Percentiles rank a stretch among this genome's conserved stretches.
phyloP scores from a whole-genome alignment of 2,113 vertebrate genomes.

The Heloderma charlesbogerti region DNA sequence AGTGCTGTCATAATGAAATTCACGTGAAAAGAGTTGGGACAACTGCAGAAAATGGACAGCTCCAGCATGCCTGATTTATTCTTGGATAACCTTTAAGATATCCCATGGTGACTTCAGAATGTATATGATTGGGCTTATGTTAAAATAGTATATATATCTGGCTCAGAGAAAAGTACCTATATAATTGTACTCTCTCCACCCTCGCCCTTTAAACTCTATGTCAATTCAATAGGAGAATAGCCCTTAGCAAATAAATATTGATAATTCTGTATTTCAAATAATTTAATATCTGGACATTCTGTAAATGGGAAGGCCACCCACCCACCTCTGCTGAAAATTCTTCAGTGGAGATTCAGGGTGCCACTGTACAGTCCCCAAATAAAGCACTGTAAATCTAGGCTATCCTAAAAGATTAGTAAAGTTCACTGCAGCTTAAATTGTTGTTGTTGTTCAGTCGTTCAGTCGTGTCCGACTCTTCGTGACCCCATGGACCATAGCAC shows the following conservation, averaged over 20 bases:
- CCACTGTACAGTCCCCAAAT: conserved; percentile 40
- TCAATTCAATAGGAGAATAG: not conserved
- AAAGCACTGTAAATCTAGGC: conserved; percentile 62
- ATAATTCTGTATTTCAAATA: not conserved
- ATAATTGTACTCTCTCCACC: not conserved
- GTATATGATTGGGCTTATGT: not conserved
- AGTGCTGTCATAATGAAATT: not conserved
- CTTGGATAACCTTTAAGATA: not conserved
- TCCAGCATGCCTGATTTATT: not conserved
- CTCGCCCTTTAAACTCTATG: accelerated
- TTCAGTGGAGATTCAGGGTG: conserved; percentile 3
- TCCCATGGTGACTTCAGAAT: not conserved
- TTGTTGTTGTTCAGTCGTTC: too few species aligned
- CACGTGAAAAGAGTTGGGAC: not conserved
- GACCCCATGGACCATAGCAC: too few species aligned
- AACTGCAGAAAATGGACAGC: not conserved
- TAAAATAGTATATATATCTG: not conserved
- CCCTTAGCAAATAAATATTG: not conserved
- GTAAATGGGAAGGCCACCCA: not conserved
- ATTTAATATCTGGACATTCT: not conserved
- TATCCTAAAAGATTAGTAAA: conserved; percentile 68
- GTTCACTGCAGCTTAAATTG: conserved; percentile 71
- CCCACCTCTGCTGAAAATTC: conserved; percentile 36
- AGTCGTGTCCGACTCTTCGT: too few species aligned
- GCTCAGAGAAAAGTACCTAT: not conserved